phyloP scores from a whole-genome alignment of 1,140 invertebrate genomes.

The Ephestia elutella region DNA sequence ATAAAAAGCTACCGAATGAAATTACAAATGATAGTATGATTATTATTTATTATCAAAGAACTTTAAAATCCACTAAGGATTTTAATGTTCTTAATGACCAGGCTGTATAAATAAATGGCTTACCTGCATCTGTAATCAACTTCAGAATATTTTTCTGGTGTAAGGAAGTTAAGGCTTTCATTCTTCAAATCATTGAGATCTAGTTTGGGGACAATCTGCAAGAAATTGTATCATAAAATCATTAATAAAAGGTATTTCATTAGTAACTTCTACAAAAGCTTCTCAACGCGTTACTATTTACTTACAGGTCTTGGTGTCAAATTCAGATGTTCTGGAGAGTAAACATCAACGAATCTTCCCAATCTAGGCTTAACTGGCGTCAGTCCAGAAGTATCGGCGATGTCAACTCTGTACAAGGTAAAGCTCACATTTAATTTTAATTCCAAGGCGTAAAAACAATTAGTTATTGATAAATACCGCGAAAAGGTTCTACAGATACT shows the following conservation, averaged over 20 bases:
- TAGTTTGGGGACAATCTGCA: conserved; percentile 30
- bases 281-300: conserved; percentile 7
- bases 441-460: conserved; percentile 6
- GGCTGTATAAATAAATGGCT: too few species aligned
- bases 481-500: conserved; percentile 34
- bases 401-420: conserved; percentile 21
- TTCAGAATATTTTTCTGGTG: conserved; percentile 43
- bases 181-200: conserved; percentile 36
- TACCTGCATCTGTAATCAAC: conserved; percentile 56
- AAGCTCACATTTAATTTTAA: conserved; percentile 15
- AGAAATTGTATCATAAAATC: conserved; percentile 12
- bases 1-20: too few species aligned
- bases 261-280: background rate
- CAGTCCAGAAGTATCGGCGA: conserved; percentile 30
- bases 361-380: conserved; percentile 57
- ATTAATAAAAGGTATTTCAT: conserved; percentile 1
- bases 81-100: too few species aligned
- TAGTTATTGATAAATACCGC: conserved; percentile 19
- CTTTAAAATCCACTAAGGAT: too few species aligned
- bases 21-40: too few species aligned
- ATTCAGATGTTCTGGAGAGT: conserved; percentile 66
- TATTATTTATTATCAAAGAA: too few species aligned
- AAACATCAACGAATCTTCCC: conserved; percentile 55
- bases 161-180: conserved; percentile 44
- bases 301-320: conserved; percentile 60